Evolutionary conservation across 2,797 vertebrate genomes (phyloP), one percentile per base, ranked within the genome.

Genomic region (Hippopotamyrus pictus): DNA sequence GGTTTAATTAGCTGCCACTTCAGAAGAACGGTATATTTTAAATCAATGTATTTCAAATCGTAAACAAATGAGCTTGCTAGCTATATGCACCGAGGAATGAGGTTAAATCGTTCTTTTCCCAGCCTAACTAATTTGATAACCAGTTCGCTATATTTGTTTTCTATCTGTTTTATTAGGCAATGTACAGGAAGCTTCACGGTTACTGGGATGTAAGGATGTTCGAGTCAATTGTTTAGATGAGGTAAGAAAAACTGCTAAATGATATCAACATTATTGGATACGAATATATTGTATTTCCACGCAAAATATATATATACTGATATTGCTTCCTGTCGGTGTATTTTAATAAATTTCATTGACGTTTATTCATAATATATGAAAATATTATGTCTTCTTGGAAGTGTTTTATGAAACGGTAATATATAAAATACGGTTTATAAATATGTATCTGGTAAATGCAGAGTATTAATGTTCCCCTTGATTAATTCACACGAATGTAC

Each of bases 151-250:
- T 29, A 73, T 37, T 44, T 51, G 62, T 19, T 73, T 14, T 57
- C 22, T 19, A 4, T 37, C 9, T 86, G 19, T 57, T 89, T 91
- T 90, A 90, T n/a, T 91, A 99, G 98, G 98, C 91, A 98, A 98
- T 79, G 95, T 96, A 0, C 98, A 98, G 89, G 98, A 99, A 92
- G 97, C 97, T 1, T 97, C 97, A 48, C 95, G 96, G 90, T 94
- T 99, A 5, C 93, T 99, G 90, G 98, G 97, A n/a, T 98, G 95
- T 92, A 99, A 97, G 94, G 97, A 98, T 95, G 97, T 99, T 84
- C 94, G 95, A 86, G 98, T 99, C 89, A 99, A 99, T 96, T 99
- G 98, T 94, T 94, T 99, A 95, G 99, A 99, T 95, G 98, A 99
- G 97, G 99, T 99, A 96, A 94, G 22, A 17, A 0, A 88, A 11